phyloP scores from a whole-genome alignment of 2,113 vertebrate genomes.

The Ploceus nigricollis region DNA sequence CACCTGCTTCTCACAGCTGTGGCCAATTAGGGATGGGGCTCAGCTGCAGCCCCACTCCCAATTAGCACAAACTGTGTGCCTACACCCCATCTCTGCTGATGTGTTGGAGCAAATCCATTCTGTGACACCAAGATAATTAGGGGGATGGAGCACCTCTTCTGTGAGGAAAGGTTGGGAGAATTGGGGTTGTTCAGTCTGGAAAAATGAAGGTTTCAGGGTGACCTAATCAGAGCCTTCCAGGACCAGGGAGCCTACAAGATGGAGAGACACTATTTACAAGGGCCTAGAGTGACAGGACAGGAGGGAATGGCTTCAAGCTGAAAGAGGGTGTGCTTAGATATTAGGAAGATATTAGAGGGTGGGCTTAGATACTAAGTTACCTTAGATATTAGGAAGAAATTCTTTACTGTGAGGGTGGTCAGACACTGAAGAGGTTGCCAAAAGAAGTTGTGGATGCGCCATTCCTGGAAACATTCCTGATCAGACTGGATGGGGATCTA shows the following conservation, averaged over 20 bases:
- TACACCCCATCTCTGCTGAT: background rate
- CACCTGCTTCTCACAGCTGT: no score
- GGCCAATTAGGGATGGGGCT: no score
- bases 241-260: background rate
- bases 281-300: background rate
- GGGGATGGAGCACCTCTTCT: no score
- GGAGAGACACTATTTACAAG: background rate
- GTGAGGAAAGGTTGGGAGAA: background rate
- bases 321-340: background rate
- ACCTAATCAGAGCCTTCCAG: background rate
- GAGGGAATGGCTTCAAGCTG: background rate
- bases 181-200: rapidly evolving
- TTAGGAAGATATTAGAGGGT: background rate
- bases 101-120: background rate
- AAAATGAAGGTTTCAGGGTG: background rate
- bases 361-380: no score
- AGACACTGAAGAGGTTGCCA: background rate
- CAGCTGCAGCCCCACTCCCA: no score
- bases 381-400: background rate
- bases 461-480: background rate
- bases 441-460: background rate
- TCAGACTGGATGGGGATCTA: background rate
- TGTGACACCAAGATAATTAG: background rate
- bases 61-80: no score
- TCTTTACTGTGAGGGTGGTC: background rate